Evolutionary conservation across 2,888 invertebrate species (phyloP), one percentile per base, ranked within the genome.

Genomic region (Cerceris rybyensis): DNA sequence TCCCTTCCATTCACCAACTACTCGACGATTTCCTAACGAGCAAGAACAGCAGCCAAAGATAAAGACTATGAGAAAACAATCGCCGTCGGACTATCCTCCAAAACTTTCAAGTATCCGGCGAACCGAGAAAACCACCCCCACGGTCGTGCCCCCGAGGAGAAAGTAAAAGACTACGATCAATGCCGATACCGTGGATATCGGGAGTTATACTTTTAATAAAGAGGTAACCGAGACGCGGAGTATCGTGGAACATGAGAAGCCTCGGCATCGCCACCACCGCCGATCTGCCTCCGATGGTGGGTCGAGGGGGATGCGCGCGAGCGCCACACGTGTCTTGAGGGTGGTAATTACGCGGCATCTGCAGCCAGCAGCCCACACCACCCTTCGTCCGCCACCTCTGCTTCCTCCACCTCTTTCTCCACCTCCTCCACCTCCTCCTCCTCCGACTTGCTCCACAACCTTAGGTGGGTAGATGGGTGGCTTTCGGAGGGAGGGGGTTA

Each of bases 331-430:
- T 92, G 92, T 92, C 92, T 92, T 92, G 92, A 92, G 92, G 91
- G 92, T 92, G 92, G 91, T 92, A 92, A 92, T 92, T 92, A 91
- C 92, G 92, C 91, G 91, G 92, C 92, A 92, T 92, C 92, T 92
- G 92, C 92, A 92, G 90, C 90, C 88, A 83, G 85, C 80, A 82
- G 88, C 80, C 86, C 78, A 81, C 81, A 78, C 78, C 74, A 75
- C 82, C 81, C 83, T 81, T 80, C 87, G 87, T 87, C 87, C 83
- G 84, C 87, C 79, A 82, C 86, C 87, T 82, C 82, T 70, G 75
- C 75, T 80, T 57, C 87, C 80, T 76, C 81, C 88, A 81, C 86
- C 85, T 75, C 79, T 75, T 75, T 83, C 70, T 75, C 70, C 76
- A 69, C 70, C 78, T 75, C 80, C 80, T 78, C 77, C 74, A 66